Percentiles rank a stretch among this genome's conserved stretches.
Evolutionary conservation across 2,888 invertebrate genomes (phyloP).

Genomic region (Boloria euphrosyne): DNA sequence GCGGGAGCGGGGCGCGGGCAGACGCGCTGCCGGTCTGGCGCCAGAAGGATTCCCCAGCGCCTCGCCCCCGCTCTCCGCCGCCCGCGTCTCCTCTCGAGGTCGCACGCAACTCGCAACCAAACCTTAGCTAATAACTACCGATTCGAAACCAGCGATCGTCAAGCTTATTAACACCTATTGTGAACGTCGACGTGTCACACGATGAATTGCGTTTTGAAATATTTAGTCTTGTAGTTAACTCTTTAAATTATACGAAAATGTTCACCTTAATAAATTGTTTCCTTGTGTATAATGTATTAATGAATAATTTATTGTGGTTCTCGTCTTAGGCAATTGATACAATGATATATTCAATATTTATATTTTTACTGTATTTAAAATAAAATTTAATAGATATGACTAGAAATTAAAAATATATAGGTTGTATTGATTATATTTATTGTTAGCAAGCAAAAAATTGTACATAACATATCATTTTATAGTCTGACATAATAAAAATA

Average conservation of each 20-base stretch:
- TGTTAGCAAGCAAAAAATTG: conserved; percentile 4
- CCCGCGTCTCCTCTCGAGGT: conserved; percentile 56
- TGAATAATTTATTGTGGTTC: too few species aligned
- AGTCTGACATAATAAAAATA: conserved; percentile 14
- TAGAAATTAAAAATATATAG: not conserved
- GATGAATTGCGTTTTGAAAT: conserved; percentile 7
- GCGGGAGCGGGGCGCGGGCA: conserved; percentile 49
- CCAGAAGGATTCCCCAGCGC: conserved; percentile 83
- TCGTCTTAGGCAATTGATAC: too few species aligned
- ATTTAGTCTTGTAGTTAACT: not conserved
- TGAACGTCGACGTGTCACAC: conserved; percentile 1
- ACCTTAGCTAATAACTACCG: conserved; percentile 30
- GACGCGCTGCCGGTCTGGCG: conserved; percentile 80
- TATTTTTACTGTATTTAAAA: too few species aligned
- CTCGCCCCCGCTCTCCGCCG: conserved; percentile 59
- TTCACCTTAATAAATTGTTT: too few species aligned
- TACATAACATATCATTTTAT: conserved; percentile 7
- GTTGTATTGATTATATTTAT: conserved; percentile 5
- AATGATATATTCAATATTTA: too few species aligned
- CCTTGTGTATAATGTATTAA: too few species aligned
- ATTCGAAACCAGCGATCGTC: conserved; percentile 2
- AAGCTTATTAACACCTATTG: conserved; percentile 21
- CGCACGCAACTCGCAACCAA: conserved; percentile 51
- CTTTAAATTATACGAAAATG: too few species aligned
- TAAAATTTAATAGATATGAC: not conserved